Evolutionary conservation across 2,113 vertebrate genomes (phyloP).

Genomic region (Neolamprologus devosi): DNA sequence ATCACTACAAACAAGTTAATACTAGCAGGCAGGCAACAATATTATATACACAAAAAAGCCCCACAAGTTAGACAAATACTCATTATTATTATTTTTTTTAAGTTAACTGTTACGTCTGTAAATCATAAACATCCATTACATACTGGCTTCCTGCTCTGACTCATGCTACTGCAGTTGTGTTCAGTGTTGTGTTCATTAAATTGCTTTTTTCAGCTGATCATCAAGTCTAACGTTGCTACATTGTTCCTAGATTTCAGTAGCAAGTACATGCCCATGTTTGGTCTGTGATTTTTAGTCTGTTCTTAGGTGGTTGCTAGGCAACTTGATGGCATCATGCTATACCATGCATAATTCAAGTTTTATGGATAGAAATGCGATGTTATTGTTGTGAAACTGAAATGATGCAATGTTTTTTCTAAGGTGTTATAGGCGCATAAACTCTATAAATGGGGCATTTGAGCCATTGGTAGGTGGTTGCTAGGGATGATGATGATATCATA

Average conservation of each 20-base stretch:
- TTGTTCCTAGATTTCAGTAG: neutral
- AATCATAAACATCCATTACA: neutral
- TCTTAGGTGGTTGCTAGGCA: neutral
- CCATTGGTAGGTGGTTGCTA: neutral
- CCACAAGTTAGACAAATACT: neutral
- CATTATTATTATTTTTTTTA: neutral
- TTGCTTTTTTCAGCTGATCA: neutral
- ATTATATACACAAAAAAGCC: neutral
- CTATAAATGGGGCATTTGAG: neutral
- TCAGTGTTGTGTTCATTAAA: neutral
- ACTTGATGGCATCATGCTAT: neutral
- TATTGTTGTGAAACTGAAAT: neutral
- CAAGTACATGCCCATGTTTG: neutral
- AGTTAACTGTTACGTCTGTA: rapidly evolving
- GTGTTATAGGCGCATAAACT: neutral
- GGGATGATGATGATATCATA: neutral
- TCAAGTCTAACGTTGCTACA: neutral
- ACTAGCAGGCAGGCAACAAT: neutral
- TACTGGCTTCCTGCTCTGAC: neutral
- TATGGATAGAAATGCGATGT: neutral
- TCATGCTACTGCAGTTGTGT: neutral
- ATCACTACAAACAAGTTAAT: neutral
- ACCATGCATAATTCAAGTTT: neutral
- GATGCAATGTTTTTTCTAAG: neutral
- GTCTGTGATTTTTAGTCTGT: neutral